Percentiles rank a stretch among this genome's conserved stretches.
Evolutionary conservation across 2,113 vertebrate species (phyloP).

Genomic region (Nesogale talazaci): DNA sequence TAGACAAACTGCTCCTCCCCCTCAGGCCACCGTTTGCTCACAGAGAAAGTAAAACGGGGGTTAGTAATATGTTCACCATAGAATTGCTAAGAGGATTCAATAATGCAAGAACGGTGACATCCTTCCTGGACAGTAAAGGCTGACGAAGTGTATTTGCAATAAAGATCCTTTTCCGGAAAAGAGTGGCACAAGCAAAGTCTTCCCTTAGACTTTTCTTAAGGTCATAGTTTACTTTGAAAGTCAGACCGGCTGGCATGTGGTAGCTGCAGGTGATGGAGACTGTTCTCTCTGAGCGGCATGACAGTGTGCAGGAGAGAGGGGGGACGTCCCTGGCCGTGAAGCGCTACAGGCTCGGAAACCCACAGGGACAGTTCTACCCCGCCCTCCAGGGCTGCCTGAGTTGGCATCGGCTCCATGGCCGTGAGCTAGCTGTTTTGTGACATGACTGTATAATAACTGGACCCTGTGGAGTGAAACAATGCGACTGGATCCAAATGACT

Average conservation of each 20-base stretch:
- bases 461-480: constrained; percentile 63
- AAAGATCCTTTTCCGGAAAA: neutral
- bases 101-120: neutral
- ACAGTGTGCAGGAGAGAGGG: neutral
- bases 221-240: constrained; percentile 43
- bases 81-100: constrained; percentile 5
- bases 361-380: too few relatives aligned
- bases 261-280: constrained; percentile 13
- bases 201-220: constrained; percentile 29
- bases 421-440: too few relatives aligned
- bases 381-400: too few relatives aligned
- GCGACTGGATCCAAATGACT: constrained; percentile 48
- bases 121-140: neutral
- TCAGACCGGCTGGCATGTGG: neutral
- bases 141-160: constrained; percentile 18
- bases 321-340: too few relatives aligned
- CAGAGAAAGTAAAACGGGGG: neutral
- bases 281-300: constrained; percentile 12
- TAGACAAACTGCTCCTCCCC: neutral
- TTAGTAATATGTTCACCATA: constrained; percentile 5
- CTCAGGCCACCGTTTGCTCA: constrained; percentile 1
- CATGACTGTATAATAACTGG: constrained; percentile 45
- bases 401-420: too few relatives aligned
- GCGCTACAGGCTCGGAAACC: too few relatives aligned
- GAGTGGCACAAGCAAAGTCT: constrained; percentile 17